Conservation (phyloP, 1,140 invertebrate species). For the Delia radicum region DNA sequence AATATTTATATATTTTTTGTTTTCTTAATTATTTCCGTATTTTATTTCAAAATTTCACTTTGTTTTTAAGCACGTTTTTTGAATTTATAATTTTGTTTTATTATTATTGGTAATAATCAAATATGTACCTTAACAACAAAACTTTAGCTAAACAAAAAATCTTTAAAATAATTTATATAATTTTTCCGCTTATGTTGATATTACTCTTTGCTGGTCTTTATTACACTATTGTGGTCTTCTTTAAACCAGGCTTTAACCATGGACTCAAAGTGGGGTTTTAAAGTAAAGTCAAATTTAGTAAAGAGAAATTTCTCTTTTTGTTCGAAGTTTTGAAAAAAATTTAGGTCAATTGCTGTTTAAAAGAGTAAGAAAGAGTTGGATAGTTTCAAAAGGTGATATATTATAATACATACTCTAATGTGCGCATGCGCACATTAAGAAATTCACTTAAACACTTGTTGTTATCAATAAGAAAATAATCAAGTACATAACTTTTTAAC, state of each 20-base stretch:
- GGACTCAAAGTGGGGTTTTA: not conserved
- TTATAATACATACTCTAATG: too few species aligned
- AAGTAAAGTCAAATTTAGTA: not conserved
- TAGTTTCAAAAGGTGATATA: too few species aligned
- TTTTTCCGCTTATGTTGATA: not conserved
- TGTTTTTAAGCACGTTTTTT: not conserved
- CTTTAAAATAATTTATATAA: not conserved
- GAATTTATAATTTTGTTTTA: not conserved
- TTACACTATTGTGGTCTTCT: not conserved
- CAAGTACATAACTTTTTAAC: too few species aligned
- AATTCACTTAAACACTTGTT: too few species aligned
- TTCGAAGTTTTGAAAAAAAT: not conserved
- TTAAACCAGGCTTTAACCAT: not conserved
- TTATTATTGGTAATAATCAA: too few species aligned
- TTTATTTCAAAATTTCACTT: not conserved
- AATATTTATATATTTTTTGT: not conserved
- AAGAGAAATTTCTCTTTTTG: not conserved
- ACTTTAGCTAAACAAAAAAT: not conserved
- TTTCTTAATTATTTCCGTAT: not conserved
- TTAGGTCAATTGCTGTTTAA: not conserved
- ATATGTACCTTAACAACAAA: too few species aligned
- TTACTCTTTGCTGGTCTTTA: not conserved
- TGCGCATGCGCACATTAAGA: too few species aligned
- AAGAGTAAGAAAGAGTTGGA: not conserved
- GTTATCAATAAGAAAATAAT: too few species aligned